These are phyloP conservation scores for Sclerurus mexicanus DNA, from an alignment of 2,113 vertebrate genomes.

Conservation along the genomic window DNA sequence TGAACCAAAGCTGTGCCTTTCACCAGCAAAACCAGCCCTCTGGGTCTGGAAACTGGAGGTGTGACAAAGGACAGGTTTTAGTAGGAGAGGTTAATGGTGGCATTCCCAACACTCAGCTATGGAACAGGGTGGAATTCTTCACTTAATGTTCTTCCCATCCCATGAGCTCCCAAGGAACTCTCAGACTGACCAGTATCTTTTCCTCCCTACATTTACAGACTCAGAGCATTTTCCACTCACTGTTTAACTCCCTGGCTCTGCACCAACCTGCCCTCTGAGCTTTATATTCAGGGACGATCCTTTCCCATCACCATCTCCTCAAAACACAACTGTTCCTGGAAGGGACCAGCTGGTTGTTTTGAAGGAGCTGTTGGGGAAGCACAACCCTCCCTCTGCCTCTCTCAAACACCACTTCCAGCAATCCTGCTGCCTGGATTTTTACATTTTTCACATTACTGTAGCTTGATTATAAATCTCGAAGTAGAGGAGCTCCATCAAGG, in stretches of 20 bases:
- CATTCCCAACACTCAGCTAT: background rate
- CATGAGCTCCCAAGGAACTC: fast-evolving
- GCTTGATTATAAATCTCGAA: background rate
- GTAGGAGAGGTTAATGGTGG: background rate
- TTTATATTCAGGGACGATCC: background rate
- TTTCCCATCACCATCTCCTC: background rate
- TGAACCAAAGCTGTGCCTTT: background rate
- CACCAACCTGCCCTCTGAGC: background rate
- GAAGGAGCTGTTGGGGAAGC: background rate
- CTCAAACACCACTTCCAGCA: background rate
- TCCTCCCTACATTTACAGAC: background rate
- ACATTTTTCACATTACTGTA: background rate
- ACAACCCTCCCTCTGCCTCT: fast-evolving
- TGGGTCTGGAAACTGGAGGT: background rate
- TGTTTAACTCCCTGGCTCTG: background rate
- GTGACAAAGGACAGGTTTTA: background rate
- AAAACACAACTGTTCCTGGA: background rate
- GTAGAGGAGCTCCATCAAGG: background rate
- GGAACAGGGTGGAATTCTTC: background rate
- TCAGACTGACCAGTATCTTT: background rate
- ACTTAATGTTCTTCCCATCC: fast-evolving
- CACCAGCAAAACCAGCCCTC: background rate
- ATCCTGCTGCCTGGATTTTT: background rate
- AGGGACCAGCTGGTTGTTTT: background rate
- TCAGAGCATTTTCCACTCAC: background rate